Evolutionary conservation across 2,888 invertebrate species (phyloP).

Genomic region (Tachina grossa): DNA sequence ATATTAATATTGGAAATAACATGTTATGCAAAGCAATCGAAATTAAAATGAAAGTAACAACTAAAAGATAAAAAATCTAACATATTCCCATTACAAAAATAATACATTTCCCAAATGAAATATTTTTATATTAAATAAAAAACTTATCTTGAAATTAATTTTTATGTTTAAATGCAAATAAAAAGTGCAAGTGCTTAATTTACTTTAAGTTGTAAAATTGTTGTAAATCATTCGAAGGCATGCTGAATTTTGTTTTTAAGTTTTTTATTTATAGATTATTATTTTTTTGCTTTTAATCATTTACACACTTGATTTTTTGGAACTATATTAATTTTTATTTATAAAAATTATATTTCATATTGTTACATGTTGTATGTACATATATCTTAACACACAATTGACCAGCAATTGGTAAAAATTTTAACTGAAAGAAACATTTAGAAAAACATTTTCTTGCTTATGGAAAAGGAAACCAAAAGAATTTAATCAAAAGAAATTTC

Average conservation of each 20-base stretch:
- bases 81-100: constrained; percentile 32
- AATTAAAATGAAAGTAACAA: constrained; percentile 46
- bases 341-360: background rate
- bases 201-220: constrained; percentile 49
- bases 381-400: constrained; percentile 15
- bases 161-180: background rate
- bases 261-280: background rate
- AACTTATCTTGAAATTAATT: constrained; percentile 18
- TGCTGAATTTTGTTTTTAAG: constrained; percentile 35
- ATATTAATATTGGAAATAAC: constrained; percentile 47
- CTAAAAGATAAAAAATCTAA: background rate
- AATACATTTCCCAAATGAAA: constrained; percentile 38
- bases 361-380: too few relatives aligned
- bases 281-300: background rate
- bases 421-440: constrained; percentile 38
- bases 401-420: constrained; percentile 19
- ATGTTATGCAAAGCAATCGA: constrained; percentile 29
- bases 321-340: constrained; percentile 11
- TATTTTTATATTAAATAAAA: background rate
- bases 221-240: constrained; percentile 43
- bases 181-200: constrained; percentile 58
- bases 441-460: constrained; percentile 5
- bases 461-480: background rate
- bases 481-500: background rate
- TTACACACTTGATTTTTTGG: constrained; percentile 11